A percentile compares a stretch with the other conserved stretches of the same genome.
Evolutionary conservation across 2,888 invertebrate species (phyloP).

Genomic region (Heliconius aoede): DNA sequence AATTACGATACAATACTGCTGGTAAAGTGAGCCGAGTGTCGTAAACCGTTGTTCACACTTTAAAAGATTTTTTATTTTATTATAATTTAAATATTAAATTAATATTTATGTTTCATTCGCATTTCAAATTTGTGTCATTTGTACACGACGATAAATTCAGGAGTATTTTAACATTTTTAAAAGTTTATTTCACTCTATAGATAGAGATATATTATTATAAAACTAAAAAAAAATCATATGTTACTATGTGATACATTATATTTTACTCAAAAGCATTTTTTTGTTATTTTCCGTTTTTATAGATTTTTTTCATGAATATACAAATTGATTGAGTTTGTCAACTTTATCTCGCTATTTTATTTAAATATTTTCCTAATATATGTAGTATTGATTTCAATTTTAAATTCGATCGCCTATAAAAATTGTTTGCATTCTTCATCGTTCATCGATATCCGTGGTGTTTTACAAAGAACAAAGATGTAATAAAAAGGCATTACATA

Average conservation of each 20-base stretch:
- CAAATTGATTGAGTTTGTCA: too few relatives aligned
- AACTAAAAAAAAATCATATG: too few relatives aligned
- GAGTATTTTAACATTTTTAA: not conserved
- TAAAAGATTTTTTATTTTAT: too few relatives aligned
- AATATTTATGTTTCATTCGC: too few relatives aligned
- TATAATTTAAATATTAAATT: too few relatives aligned
- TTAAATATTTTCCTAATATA: not conserved
- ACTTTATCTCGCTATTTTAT: too few relatives aligned
- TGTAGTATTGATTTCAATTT: not conserved
- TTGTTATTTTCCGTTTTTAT: too few relatives aligned
- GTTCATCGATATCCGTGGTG: conserved; percentile 2
- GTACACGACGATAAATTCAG: too few relatives aligned
- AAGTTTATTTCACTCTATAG: not conserved
- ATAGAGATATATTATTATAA: not conserved
- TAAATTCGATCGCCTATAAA: conserved; percentile 5
- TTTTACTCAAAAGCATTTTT: too few relatives aligned
- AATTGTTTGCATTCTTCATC: conserved; percentile 9
- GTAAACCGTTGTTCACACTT: conserved; percentile 30
- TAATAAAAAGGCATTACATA: conserved; percentile 20
- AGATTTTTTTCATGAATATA: too few relatives aligned
- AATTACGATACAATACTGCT: conserved; percentile 69
- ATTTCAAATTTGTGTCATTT: not conserved
- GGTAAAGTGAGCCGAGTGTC: conserved; percentile 54
- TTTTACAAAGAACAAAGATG: conserved; percentile 16
- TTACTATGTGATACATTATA: too few relatives aligned